Base-by-base conservation (phyloP, 2,113 vertebrate genomes). In the Rhinogobius similis region DNA sequence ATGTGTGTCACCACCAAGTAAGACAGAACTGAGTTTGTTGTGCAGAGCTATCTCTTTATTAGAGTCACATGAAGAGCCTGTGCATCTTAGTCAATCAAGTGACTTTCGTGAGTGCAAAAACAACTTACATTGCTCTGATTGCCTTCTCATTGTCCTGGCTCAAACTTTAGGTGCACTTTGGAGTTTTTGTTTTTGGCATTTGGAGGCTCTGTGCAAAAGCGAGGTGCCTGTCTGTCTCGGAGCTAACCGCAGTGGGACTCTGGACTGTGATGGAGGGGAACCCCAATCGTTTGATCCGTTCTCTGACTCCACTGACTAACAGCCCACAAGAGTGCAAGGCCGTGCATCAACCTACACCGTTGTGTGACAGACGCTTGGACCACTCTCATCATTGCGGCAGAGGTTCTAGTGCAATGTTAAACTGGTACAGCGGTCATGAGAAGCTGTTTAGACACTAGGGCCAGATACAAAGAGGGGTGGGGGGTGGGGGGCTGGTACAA, bases 61-160 rank as follows among this genome's bases (percentile, higher is more conserved):
- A 79, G 88, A 90, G 83, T 90, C 90, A 91, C 88, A 90, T 90
- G 90, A 88, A 86, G 79, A 90, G 76, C 89, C 88, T 86, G 88
- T 85, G 88, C 70, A 56, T 88, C 81, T 80, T 77, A 72, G 0
- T 44, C 62, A 71, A 90, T 89, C 87, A 82, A 88, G 81, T 88
- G 88, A 91, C 79, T 70, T n/a, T n/a, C n/a, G 77, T 56, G 79
- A 79, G 66, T 56, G 79, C 10, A 36, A 61, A 59, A 36, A 61
- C 29, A 61, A 36, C 29, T 59, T 29, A n/a, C n/a, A 29, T 7
- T 59, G 9, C 16, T 38, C 29, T n/a, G 29, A 61, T 38, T 61
- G 56, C 26, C 56, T 58, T 50, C 46, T 50, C 20, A 21, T 72
- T 70, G 55, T 62, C 20, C 29, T 58, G 24, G 55, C 55, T 38